Evolutionary conservation across 2,113 vertebrate species (phyloP).

Genomic region (Uria lomvia): DNA sequence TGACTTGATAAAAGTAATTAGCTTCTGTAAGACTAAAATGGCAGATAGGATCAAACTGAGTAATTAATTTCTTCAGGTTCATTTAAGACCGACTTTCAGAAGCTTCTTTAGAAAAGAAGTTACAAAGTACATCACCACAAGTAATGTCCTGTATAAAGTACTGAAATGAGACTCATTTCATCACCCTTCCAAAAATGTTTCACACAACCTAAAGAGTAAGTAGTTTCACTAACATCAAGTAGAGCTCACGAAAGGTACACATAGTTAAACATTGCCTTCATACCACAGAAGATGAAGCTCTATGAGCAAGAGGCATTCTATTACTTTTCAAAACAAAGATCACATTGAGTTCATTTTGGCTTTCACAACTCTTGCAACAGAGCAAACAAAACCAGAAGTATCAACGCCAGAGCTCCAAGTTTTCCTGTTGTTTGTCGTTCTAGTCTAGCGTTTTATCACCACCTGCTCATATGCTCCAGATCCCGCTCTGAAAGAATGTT

Average conservation of each 20-base stretch:
- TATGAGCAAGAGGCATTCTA: background rate
- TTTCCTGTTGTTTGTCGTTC: background rate
- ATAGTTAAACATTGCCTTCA: background rate
- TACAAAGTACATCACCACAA: background rate
- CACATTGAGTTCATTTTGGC: background rate
- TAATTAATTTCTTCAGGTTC: background rate
- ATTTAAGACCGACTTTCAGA: background rate
- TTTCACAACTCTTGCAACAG: slow-evolving; percentile 1
- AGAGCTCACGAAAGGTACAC: background rate
- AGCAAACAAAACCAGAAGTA: background rate
- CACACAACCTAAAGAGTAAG: background rate
- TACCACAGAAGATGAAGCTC: background rate
- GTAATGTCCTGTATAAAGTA: background rate
- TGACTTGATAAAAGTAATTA: background rate
- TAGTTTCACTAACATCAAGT: background rate
- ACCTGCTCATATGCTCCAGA: slow-evolving; percentile 93
- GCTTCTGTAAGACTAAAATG: background rate
- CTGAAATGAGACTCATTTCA: background rate
- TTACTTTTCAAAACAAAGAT: background rate
- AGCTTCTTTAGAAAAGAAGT: background rate
- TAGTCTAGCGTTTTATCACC: slow-evolving; percentile 87
- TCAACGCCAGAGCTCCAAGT: background rate
- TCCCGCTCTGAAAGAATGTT: slow-evolving; percentile 75
- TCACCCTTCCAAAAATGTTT: background rate
- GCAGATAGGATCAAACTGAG: background rate